Evolutionary conservation across 2,888 invertebrate species (phyloP), one percentile per base, ranked within the genome.

Genomic region (Melipona bicolor): DNA sequence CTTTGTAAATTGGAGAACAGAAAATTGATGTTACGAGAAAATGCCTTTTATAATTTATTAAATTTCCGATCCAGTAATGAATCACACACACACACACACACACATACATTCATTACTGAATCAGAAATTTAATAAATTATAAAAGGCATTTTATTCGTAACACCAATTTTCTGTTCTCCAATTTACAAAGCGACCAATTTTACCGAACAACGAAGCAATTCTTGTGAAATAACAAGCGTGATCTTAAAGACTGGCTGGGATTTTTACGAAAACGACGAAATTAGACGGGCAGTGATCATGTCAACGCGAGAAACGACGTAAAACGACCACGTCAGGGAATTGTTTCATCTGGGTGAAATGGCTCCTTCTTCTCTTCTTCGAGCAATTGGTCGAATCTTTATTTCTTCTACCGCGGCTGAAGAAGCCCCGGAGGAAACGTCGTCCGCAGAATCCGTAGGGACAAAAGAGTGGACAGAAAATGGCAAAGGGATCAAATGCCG

Each of bases 401-500:
- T 77, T 74, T 79, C 71, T 74, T 79, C 71, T 43, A 11, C 50
- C 52, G 43, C 27, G 74, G 49, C 62, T 49, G 52, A 50, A 21
- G 49, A 68, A 50, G 11, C 65, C 24, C 59, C 52, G 71, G 72
- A 56, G 61, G 67, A 36, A 68, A 77, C 70, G 67, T 80, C 79
- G 79, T 79, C 79, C 62, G 52, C 72, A 64, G 72, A 50, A 62
- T 73, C 24, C 27, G 9, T 11, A 64, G 15, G 24, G 82, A 88
- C 81, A 79, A 84, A 87, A 65, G 77, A 68, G 76, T 64, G 65
- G 71, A 67, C 78, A 77, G 83, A 49, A 83, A 85, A 89, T 74
- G 79, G 70, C 82, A 76, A 81, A 81, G 85, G 71, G 87, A 88
- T 85, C 83, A 87, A 87, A 80, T 83, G 77, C 72, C 43, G 59